phyloP scores from a whole-genome alignment of 2,888 invertebrate species.

The Epicampocera succincta region DNA sequence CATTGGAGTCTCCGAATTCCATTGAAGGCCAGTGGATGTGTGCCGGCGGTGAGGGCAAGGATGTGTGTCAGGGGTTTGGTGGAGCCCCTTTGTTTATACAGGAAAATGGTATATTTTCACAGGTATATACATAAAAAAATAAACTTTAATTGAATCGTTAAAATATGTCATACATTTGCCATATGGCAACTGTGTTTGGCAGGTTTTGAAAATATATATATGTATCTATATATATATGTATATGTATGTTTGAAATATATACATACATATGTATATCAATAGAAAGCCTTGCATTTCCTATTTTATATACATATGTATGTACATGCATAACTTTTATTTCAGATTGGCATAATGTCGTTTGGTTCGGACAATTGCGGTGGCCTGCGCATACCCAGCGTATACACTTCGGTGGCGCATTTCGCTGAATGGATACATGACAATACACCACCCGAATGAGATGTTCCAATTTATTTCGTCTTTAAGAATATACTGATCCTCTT shows the following conservation, averaged over 20 bases:
- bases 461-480: neutral
- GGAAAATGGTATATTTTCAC: conserved; percentile 85
- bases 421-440: conserved; percentile 89
- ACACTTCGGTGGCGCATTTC: conserved; percentile 89
- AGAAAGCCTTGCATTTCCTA: no score
- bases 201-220: no score
- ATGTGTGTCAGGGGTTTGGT: conserved; percentile 91
- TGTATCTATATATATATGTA: no score
- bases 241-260: no score
- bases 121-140: conserved; percentile 84
- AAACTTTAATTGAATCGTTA: neutral
- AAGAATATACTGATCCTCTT: neutral
- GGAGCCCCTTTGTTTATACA: conserved; percentile 87
- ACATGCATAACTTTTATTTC: conserved; percentile 25
- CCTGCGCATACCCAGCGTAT: conserved; percentile 88
- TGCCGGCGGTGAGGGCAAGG: conserved; percentile 89
- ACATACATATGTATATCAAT: no score
- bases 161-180: no score
- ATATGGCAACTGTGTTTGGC: no score
- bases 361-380: conserved; percentile 90
- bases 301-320: no score
- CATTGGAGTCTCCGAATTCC: conserved; percentile 82
- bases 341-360: conserved; percentile 91
- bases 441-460: conserved; percentile 82
- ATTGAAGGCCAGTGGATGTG: conserved; percentile 86